Evolutionary conservation across 2,888 invertebrate genomes (phyloP), one percentile per base, ranked within the genome.

Genomic region (Tetragonula carbonaria): DNA sequence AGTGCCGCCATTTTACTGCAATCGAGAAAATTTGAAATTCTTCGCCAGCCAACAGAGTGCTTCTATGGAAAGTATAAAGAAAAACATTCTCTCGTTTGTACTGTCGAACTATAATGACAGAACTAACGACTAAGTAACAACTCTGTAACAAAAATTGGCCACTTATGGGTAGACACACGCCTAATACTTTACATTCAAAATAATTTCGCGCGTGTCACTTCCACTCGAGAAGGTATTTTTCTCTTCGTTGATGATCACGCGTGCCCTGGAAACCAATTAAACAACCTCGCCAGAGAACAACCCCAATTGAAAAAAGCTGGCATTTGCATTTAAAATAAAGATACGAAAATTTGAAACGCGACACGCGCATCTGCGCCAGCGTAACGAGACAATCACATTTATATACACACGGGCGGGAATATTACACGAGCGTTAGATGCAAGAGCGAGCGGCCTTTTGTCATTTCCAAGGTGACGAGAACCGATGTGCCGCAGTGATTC

Each of bases 251-350:
- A 45, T 11, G 1, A 59, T 59, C 23, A n/a, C 1, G 2, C n/a
- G 16, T 45, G 5, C 11, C n/a, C 0, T 13, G 4, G 21, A 14
- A 45, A 21, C 16, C n/a, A 53, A 51, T 53, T n/a, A 33, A 38
- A 74, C 18, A 16, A 51, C 6, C n/a, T 33, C 11, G n/a, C 3
- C 33, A 51, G 21, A 33, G 14, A 50, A 33, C 23, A 16, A 14
- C 45, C 45, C 11, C 45, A 8, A 28, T 45, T 45, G 45, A 50
- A 11, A 28, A 53, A 66, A 74, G 33, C 21, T 2, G 33, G 65
- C 28, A 75, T 80, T 70, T 55, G 16, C 77, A 78, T 81, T 66
- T 53, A 50, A 78, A 71, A 8, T 6, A 62, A 57, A 55, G 45
- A 23, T 55, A 53, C 14, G 23, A 66, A 72, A 3, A 23, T 67